Evolutionary conservation across 1,140 invertebrate species (phyloP).

Genomic region (Drosophila pectinifera): DNA sequence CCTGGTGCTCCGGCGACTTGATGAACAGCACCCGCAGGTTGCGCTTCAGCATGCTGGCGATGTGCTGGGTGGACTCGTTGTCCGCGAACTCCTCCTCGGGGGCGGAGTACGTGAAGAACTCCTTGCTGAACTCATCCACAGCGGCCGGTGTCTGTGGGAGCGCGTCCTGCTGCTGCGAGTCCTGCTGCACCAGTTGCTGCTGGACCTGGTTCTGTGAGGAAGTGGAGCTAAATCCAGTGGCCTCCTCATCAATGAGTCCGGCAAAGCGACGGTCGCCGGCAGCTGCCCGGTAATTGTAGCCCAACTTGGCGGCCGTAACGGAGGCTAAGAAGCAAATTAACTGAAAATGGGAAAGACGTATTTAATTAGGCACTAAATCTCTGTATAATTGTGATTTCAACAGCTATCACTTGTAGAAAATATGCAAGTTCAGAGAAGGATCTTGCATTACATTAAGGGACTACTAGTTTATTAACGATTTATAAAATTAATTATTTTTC

Average conservation of each 20-base stretch:
- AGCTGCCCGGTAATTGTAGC: constrained; percentile 63
- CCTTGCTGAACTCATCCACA: constrained; percentile 71
- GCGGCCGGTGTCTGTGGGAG: constrained; percentile 26
- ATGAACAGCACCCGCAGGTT: constrained; percentile 74
- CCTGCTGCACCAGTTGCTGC: constrained; percentile 20
- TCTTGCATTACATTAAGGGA: no score
- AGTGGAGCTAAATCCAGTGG: constrained; percentile 65
- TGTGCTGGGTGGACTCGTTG: constrained; percentile 54
- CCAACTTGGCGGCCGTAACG: constrained; percentile 58
- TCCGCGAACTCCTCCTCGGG: constrained; percentile 72
- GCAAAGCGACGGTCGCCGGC: constrained; percentile 63
- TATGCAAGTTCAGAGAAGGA: no score
- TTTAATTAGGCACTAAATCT: not conserved
- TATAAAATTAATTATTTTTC: not conserved
- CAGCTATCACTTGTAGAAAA: no score
- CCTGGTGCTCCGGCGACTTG: constrained; percentile 72
- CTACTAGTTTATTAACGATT: no score
- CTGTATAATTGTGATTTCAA: no score
- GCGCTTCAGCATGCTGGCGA: constrained; percentile 65
- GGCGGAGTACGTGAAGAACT: constrained; percentile 66
- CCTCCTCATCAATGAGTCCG: constrained; percentile 68
- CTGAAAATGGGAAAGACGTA: not conserved
- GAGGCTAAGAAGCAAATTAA: constrained; percentile 51
- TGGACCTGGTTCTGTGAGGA: constrained; percentile 11
- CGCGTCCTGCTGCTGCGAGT: constrained; percentile 5